Conservation (phyloP, 2,113 vertebrate species). For the Brachionichthys hirsutus region DNA sequence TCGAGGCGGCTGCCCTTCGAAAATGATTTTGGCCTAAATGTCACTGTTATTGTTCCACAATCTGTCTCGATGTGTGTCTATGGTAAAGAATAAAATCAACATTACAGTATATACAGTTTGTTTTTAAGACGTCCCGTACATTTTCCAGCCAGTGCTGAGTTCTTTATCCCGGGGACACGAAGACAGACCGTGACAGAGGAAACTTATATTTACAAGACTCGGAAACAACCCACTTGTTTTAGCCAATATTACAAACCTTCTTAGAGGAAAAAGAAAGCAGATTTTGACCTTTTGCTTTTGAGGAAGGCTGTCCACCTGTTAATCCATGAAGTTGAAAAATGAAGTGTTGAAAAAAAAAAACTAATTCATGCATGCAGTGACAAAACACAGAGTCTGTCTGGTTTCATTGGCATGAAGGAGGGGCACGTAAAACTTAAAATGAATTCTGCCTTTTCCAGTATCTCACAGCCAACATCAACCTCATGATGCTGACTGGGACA, state of each 20-base stretch:
- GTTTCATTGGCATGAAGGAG: slow-evolving; percentile 50
- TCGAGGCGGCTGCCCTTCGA: no score
- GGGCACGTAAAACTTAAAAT: slow-evolving; percentile 49
- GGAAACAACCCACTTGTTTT: slow-evolving; percentile 21
- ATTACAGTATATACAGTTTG: not conserved
- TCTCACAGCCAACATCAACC: slow-evolving; percentile 72
- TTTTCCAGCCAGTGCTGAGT: slow-evolving; percentile 19
- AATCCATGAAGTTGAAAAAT: slow-evolving; percentile 23
- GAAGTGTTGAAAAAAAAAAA: slow-evolving; percentile 33
- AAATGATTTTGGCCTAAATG: not conserved
- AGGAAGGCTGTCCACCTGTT: slow-evolving; percentile 42
- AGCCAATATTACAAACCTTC: slow-evolving; percentile 41
- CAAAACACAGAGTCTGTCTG: slow-evolving; percentile 68
- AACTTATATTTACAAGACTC: slow-evolving; percentile 19
- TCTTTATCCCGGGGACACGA: slow-evolving; percentile 5
- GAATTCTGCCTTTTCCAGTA: slow-evolving; percentile 71
- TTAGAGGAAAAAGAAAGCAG: slow-evolving; percentile 9
- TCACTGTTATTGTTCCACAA: slow-evolving; percentile 7
- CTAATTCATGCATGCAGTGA: slow-evolving; percentile 42
- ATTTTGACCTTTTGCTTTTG: slow-evolving; percentile 21
- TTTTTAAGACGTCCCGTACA: not conserved
- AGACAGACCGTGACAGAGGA: slow-evolving; percentile 28
- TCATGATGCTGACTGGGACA: slow-evolving; percentile 67
- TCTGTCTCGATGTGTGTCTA: slow-evolving; percentile 2
- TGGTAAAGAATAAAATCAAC: not conserved